These are phyloP conservation scores for Anagrus nilaparvatae DNA, from an alignment of 1,140 invertebrate species.

Conservation along the genomic window DNA sequence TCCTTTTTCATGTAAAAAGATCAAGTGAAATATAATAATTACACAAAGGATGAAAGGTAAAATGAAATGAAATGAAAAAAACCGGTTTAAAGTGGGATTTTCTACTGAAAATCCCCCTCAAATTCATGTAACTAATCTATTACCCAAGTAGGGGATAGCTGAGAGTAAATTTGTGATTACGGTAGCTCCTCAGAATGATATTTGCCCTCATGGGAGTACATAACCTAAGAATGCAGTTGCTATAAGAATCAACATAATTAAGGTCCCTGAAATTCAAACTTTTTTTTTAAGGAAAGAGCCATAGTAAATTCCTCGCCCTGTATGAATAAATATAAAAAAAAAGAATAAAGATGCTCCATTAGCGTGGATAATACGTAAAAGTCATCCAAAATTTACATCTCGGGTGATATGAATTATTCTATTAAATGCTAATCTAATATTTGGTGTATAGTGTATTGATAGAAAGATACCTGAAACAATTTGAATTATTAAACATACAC, in stretches of 20 bases:
- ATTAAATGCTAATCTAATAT: too few species aligned
- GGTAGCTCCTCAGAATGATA: constrained; percentile 54
- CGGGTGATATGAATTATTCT: constrained; percentile 40
- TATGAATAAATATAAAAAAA: constrained; percentile 43
- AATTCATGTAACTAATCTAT: constrained; percentile 16
- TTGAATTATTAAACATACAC: too few species aligned
- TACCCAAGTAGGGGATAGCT: constrained; percentile 15
- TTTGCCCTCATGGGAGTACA: constrained; percentile 60
- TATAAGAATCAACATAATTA: constrained; percentile 52
- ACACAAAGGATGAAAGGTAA: constrained; percentile 15
- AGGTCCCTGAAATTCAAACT: constrained; percentile 45
- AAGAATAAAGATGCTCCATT: constrained; percentile 44
- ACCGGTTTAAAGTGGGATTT: constrained; percentile 15
- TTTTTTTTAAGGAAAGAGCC: constrained; percentile 40
- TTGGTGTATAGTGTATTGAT: too few species aligned
- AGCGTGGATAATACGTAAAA: too few species aligned
- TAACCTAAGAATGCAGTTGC: constrained; percentile 57
- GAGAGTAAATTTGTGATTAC: constrained; percentile 18
- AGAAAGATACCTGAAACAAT: too few species aligned
- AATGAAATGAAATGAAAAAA: constrained; percentile 16
- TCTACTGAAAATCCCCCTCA: constrained; percentile 18
- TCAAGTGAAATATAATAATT: constrained; percentile 13
- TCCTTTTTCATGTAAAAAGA: constrained; percentile 13
- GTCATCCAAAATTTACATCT: constrained; percentile 43
- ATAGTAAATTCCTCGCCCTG: constrained; percentile 47